Conservation (phyloP, 1,140 invertebrate genomes). For the Euborellia annulipes region DNA sequence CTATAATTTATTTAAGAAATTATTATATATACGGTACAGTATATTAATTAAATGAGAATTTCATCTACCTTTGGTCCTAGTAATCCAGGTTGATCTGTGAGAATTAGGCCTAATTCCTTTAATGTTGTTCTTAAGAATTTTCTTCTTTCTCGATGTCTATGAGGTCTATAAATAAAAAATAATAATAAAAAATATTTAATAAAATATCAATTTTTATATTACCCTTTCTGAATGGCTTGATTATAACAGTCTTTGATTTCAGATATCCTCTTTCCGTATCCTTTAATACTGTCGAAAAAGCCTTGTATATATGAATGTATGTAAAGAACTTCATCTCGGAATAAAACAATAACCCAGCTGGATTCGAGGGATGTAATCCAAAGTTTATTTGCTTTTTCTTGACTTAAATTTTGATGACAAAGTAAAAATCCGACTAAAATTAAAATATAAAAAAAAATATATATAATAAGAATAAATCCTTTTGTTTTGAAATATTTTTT, state of each 20-base stretch:
- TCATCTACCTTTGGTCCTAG: constrained; percentile 75
- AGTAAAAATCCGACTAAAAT: constrained; percentile 70
- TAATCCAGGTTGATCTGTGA: constrained; percentile 94
- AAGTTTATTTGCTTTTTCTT: constrained; percentile 59
- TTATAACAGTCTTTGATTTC: constrained; percentile 91
- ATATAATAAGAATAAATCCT: too few species aligned
- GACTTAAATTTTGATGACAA: constrained; percentile 62
- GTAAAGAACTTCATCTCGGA: constrained; percentile 93
- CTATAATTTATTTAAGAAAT: too few species aligned
- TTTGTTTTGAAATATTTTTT: too few species aligned
- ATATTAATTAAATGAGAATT: too few species aligned
- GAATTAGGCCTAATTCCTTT: constrained; percentile 86
- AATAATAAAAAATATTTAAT: constrained; percentile 2
- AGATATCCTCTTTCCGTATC: constrained; percentile 77
- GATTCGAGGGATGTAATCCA: constrained; percentile 84
- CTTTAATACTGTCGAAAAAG: constrained; percentile 92
- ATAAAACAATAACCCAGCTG: constrained; percentile 85
- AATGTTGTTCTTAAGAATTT: constrained; percentile 92
- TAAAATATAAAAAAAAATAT: too few species aligned
- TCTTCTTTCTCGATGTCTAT: constrained; percentile 81
- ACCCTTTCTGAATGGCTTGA: constrained; percentile 75
- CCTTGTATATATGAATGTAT: constrained; percentile 86
- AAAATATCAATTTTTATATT: constrained; percentile 16
- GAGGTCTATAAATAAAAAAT: constrained; percentile 32
- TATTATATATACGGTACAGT: too few species aligned